Base-by-base conservation (phyloP, 2,888 invertebrate species). In the Melanargia galathea region DNA sequence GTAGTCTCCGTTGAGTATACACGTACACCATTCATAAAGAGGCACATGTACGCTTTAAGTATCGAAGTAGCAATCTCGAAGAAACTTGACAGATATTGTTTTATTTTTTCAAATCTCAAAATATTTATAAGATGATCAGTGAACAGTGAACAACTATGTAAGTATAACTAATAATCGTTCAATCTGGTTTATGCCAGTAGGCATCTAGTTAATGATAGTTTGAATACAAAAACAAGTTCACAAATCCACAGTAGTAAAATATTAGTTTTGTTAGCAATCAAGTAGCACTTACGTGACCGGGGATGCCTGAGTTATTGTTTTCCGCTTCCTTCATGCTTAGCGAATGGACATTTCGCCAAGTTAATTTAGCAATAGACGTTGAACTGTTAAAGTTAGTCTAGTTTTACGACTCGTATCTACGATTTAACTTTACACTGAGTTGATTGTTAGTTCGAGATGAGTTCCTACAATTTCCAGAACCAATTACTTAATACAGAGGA, bases 261-360 rank as follows among this genome's bases (percentile, higher is more conserved):
- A n/a, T n/a, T 33, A 38, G 35, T 40, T 38, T 58, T 35, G 58
- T 48, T 48, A 48, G 48, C 58, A 54, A 63, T 66, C 57, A 61
- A 66, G 57, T 48, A n/a, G 52, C 58, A 46, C 45, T 60, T 61
- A 57, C 57, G 48, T 57, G 20, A 46, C 48, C 59, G 59, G 57
- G 43, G 54, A 54, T 49, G 61, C 40, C 33, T 64, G 64, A 64
- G 62, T 67, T 64, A 67, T 64, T 51, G 56, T 62, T 48, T 35
- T 43, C 46, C 64, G 58, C 56, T 66, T 66, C 64, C 66, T 61
- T 64, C 59, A 20, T 24, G 57, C 52, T 57, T 52, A 58, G 33
- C 22, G 33, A 38, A 48, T 35, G 33, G 46, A 58, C 35, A 58
- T 18, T 54, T 45, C 4, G 46, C 58, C 33, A 35, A 35, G 48